Conservation (phyloP, 2,113 vertebrate species). For the Abramis brama region DNA sequence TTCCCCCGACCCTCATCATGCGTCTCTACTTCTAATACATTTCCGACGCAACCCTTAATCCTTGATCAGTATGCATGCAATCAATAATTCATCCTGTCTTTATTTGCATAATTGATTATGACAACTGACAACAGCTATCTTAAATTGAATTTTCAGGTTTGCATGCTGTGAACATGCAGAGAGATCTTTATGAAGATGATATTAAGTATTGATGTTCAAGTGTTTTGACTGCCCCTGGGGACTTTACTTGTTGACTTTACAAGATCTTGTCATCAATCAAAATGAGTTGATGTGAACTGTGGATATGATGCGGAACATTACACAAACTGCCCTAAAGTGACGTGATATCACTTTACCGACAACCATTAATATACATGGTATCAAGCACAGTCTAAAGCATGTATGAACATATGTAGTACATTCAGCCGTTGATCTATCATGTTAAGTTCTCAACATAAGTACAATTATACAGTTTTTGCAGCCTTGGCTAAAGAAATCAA, state of each 20-base stretch:
- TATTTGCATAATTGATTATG: conserved; percentile 39
- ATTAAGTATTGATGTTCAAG: conserved; percentile 32
- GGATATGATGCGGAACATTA: background rate
- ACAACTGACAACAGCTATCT: conserved; percentile 18
- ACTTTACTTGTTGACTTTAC: conserved; percentile 24
- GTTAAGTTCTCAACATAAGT: background rate
- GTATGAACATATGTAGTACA: background rate
- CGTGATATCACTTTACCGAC: background rate
- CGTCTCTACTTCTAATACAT: background rate
- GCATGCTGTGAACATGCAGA: conserved; percentile 25
- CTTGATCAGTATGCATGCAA: background rate
- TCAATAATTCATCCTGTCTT: conserved; percentile 32
- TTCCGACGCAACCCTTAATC: background rate
- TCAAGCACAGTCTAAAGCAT: background rate
- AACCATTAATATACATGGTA: background rate
- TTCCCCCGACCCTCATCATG: background rate
- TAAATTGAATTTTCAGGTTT: conserved; percentile 31
- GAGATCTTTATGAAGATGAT: conserved; percentile 11
- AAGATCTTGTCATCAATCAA: conserved; percentile 22
- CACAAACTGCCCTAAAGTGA: background rate
- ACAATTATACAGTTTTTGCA: background rate
- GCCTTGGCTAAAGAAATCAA: background rate
- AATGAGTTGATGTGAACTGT: background rate
- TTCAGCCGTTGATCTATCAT: background rate
- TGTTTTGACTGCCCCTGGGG: background rate